Percentiles rank a stretch among this genome's conserved stretches.
Conservation (phyloP, 2,797 vertebrate genomes). For the Phrynocephalus vlangalii region DNA sequence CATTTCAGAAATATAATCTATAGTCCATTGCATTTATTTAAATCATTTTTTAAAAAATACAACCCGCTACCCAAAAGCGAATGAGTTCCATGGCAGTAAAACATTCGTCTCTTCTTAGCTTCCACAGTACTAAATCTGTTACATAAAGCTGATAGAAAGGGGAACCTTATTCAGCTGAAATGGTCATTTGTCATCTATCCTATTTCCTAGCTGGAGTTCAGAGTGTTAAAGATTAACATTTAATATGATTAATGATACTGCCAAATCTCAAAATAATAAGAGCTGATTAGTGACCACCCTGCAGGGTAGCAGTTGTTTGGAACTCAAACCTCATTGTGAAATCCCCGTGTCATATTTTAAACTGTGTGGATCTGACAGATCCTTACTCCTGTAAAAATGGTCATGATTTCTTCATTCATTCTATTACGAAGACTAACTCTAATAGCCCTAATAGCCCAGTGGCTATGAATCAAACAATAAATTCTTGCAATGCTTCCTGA, state of each 20-base stretch:
- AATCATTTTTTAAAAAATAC: background rate
- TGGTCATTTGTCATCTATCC: constrained; percentile 63
- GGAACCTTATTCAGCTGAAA: constrained; percentile 71
- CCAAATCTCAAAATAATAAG: constrained; percentile 51
- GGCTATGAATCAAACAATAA: background rate
- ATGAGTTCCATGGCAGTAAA: background rate
- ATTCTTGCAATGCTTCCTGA: background rate
- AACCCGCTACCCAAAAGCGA: too few species aligned
- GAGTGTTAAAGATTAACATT: constrained; percentile 65
- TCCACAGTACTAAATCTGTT: constrained; percentile 52
- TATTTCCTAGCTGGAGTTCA: constrained; percentile 60
- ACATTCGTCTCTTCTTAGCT: constrained; percentile 33
- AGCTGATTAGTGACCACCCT: constrained; percentile 50
- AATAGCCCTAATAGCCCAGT: background rate
- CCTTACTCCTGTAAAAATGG: constrained; percentile 11
- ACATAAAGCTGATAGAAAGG: constrained; percentile 65
- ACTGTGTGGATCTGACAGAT: constrained; percentile 26
- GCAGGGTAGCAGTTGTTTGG: constrained; percentile 47
- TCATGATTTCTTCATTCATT: background rate
- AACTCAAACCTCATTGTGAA: constrained; percentile 39
- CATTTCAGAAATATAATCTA: background rate
- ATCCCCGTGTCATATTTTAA: constrained; percentile 29
- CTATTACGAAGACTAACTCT: background rate
- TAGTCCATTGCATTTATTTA: background rate
- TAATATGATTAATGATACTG: constrained; percentile 66